Base-by-base conservation (phyloP, 2,888 invertebrate genomes). In the Sinhomidia bicolor region DNA sequence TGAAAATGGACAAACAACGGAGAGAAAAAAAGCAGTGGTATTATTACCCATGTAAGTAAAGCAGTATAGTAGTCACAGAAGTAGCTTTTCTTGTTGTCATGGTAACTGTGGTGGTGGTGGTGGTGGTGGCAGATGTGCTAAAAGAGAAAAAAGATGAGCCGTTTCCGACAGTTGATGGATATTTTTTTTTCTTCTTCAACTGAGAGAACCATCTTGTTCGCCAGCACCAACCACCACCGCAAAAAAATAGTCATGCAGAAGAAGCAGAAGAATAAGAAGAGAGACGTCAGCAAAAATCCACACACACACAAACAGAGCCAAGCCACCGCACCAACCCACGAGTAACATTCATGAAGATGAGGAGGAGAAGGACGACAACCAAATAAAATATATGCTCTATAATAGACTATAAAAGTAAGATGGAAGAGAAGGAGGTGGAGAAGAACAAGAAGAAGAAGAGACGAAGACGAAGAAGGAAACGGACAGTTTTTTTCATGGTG, bases 101-200 rank as follows among this genome's bases (percentile, higher is more conserved):
- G 36, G 65, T 44, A 44, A 44, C 23, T 14, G 17, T 79, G 44
- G 12, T 26, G 17, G 44, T 44, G 44, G 4, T 23, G n/a, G 68
- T 60, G 23, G 26, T 60, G 26, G 14, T 65, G 57, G 81, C 76
- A 76, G 60, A 60, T 60, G 29, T 26, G 57, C 41, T 62, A 23
- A 65, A 71, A 20, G 26, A 65, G 26, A 57, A 88, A 62, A 81
- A 79, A 85, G 89, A 89, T 89, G 88, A 79, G 85, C 87, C 90
- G 90, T 90, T 90, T 90, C 91, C 90, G 90, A 91, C 90, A 90
- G 90, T 81, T 91, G 91, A 91, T 90, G 91, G 91, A 91, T 91
- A 91, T 90, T 90, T 89, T 26, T 23, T 44, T 47, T n/a, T n/a
- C n/a, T 26, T 36, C 10, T 14, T n/a, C 76, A 76, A n/a, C 51